Evolutionary conservation across 2,888 invertebrate genomes (phyloP).

Genomic region (Chaitophorus viminalis): DNA sequence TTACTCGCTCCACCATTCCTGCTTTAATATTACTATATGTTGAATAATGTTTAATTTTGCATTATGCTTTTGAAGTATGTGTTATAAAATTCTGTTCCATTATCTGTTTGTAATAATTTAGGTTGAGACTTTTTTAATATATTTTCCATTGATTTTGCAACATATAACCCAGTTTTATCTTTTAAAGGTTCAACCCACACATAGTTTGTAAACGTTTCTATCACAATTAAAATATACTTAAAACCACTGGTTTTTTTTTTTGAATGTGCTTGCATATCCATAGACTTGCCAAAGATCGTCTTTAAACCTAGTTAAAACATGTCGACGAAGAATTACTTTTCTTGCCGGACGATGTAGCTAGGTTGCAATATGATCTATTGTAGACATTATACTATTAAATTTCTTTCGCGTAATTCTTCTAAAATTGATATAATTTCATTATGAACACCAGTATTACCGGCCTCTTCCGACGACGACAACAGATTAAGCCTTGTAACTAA

Average conservation of each 20-base stretch:
- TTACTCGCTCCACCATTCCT: too few relatives aligned
- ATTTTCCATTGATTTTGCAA: conserved; percentile 63
- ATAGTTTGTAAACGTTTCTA: conserved; percentile 64
- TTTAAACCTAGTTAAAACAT: conserved; percentile 34
- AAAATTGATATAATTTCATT: too few relatives aligned
- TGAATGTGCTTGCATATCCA: conserved; percentile 52
- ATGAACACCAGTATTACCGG: too few relatives aligned
- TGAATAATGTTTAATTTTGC: conserved; percentile 64
- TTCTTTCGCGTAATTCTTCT: too few relatives aligned
- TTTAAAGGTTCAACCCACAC: conserved; percentile 64
- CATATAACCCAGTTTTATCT: conserved; percentile 63
- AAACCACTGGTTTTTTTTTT: conserved; percentile 63
- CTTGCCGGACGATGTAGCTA: conserved; percentile 42
- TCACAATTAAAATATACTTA: conserved; percentile 63
- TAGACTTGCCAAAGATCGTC: conserved; percentile 51
- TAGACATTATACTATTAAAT: too few relatives aligned
- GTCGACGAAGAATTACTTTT: conserved; percentile 47
- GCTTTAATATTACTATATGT: conserved; percentile 66
- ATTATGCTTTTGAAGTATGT: conserved; percentile 61
- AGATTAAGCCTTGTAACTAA: too few relatives aligned
- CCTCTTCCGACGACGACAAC: too few relatives aligned
- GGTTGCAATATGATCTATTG: too few relatives aligned
- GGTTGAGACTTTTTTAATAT: conserved; percentile 63
- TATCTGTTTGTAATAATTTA: conserved; percentile 64
- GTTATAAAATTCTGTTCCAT: conserved; percentile 65